phyloP scores from a whole-genome alignment of 2,888 invertebrate genomes.

The Eilema griseolum region DNA sequence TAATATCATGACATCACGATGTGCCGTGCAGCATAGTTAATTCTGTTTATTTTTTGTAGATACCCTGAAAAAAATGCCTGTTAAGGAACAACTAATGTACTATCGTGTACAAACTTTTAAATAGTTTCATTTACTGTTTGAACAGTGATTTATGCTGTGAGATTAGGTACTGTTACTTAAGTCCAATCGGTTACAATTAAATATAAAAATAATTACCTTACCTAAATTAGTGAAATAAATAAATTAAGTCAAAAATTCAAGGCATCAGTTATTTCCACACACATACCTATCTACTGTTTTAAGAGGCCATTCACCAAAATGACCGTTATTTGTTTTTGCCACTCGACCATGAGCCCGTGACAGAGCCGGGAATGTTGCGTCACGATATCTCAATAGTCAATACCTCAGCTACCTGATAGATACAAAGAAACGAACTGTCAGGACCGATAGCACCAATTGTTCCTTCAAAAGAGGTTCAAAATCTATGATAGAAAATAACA shows the following conservation, averaged over 20 bases:
- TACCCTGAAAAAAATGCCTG: neutral
- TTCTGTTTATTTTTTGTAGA: neutral
- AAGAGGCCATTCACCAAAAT: neutral
- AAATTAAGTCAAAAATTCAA: neutral
- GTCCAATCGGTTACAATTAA: neutral
- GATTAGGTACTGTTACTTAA: neutral
- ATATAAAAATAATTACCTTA: no score
- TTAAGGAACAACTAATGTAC: neutral
- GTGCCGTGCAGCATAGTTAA: neutral
- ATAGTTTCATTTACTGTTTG: neutral
- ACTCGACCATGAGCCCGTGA: slow-evolving; percentile 1
- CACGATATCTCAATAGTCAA: neutral
- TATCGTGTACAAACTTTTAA: neutral
- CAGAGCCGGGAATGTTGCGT: neutral
- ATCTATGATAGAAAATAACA: no score
- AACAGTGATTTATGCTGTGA: neutral
- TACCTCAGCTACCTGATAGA: neutral
- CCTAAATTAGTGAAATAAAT: neutral
- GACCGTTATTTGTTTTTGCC: neutral
- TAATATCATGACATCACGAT: neutral
- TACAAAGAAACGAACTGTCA: neutral
- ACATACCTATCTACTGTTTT: neutral
- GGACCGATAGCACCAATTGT: no score
- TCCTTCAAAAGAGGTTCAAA: neutral
- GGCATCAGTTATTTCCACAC: neutral